phyloP scores from a whole-genome alignment of 2,113 vertebrate species.

The Elephas maximus region DNA sequence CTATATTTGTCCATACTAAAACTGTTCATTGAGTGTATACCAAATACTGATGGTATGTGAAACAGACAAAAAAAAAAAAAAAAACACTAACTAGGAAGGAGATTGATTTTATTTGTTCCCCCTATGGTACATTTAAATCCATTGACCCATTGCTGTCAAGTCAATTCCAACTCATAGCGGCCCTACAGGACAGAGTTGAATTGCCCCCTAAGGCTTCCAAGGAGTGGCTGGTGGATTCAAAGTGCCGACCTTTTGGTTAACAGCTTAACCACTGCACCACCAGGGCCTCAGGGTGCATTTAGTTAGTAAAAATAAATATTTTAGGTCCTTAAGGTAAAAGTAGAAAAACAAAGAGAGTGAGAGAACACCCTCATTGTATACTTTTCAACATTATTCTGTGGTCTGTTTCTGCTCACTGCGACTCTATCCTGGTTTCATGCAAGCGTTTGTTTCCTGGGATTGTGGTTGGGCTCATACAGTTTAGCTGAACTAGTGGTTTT shows the following conservation, averaged over 20 bases:
- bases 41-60: neutral
- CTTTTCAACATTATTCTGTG: neutral
- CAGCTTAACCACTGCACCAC: no score
- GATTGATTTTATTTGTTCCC: slow-evolving; percentile 15
- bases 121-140: neutral
- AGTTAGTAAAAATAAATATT: neutral
- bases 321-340: neutral
- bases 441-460: neutral
- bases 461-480: neutral
- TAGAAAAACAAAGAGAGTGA: neutral
- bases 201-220: no score
- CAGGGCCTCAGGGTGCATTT: neutral
- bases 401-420: neutral
- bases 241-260: no score
- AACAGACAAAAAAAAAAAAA: neutral
- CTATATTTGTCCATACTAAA: neutral
- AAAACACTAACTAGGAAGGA: neutral
- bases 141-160: no score
- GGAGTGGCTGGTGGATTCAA: no score
- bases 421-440: neutral
- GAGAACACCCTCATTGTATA: neutral
- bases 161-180: no score
- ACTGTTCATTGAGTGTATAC: neutral
- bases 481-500: neutral
- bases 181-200: no score